These are phyloP conservation scores for Motacilla tschutschensis DNA, from an alignment of 2,113 vertebrate species.

Conservation along the genomic window DNA sequence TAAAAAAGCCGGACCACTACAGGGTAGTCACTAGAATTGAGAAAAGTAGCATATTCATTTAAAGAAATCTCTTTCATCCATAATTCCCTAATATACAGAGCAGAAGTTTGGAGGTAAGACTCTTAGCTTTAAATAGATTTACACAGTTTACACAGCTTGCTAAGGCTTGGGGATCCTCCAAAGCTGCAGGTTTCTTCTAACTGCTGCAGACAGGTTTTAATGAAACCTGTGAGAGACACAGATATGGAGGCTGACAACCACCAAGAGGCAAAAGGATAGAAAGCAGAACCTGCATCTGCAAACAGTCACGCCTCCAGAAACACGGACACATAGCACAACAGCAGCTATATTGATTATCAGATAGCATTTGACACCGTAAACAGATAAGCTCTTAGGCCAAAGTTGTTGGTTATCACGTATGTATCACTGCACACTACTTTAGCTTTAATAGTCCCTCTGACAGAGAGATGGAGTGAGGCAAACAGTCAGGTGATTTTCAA, in stretches of 20 bases:
- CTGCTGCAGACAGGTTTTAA: slow-evolving; percentile 6
- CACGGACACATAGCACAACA: slow-evolving; percentile 1
- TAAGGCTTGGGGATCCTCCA: neutral
- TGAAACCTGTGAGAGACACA: slow-evolving; percentile 22
- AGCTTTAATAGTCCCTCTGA: slow-evolving; percentile 54
- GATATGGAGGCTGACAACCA: slow-evolving; percentile 43
- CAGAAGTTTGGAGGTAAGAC: neutral
- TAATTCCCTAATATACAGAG: neutral
- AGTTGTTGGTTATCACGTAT: slow-evolving; percentile 58
- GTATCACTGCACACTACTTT: slow-evolving; percentile 55
- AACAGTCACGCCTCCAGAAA: slow-evolving; percentile 50
- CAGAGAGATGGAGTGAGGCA: slow-evolving; percentile 23
- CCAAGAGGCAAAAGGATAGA: slow-evolving; percentile 45
- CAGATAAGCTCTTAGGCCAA: slow-evolving; percentile 67
- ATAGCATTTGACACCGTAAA: slow-evolving; percentile 67
- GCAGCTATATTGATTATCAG: slow-evolving; percentile 67
- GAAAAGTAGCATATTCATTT: neutral
- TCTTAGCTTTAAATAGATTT: neutral
- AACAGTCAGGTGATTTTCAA: neutral
- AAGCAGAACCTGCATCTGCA: slow-evolving; percentile 19
- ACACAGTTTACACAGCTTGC: neutral
- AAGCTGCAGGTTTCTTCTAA: neutral
- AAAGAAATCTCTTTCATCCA: neutral
- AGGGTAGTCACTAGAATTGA: neutral
- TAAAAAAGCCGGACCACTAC: neutral